Base-by-base conservation (phyloP, 2,113 vertebrate species). In the Passer domesticus region DNA sequence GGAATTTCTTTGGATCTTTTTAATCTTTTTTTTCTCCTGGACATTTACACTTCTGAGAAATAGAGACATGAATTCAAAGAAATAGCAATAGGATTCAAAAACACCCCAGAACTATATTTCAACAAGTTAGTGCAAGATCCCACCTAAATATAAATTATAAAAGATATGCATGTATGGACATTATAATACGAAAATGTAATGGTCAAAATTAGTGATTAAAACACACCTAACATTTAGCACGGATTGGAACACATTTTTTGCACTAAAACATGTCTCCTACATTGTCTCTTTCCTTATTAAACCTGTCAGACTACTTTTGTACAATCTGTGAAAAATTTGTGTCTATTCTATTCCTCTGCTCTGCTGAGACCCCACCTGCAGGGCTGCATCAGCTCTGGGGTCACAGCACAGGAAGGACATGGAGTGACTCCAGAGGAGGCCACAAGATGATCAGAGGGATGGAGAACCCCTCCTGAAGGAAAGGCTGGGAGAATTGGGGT, bases 21-120 rank as follows among this genome's bases (percentile, higher is more conserved):
- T 77, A 17, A 25, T 33, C 16, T 37, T 28, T 83, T n/a, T 58
- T 85, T 66, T 35, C 9, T 53, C 50, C 16, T 37, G 33, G 11
- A 58, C 9, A 66, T 33, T 82, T 58, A 68, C 3, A n/a, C 10
- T 75, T 67, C 37, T 89, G 15, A 79, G 47, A 70, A 62, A 13
- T 3, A 43, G 13, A 64, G 25, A 53, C 14, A 75, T 76, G 20
- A 46, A 30, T 67, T 78, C 11, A 37, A 53, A 80, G 16, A 83
- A 89, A 90, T 17, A 55, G 16, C 31, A 64, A 24, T 19, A 39
- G 44, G 16, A 53, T 35, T 89, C 35, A 62, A 60, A 93, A 82
- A 0, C 4, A 44, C 14, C 23, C 4, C 3, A 2, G 11, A 85
- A 27, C 13, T 75, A n/a, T 5, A n/a, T 24, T 74, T 85, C 66